phyloP scores from a whole-genome alignment of 2,113 vertebrate species.

The Mixornis gularis region DNA sequence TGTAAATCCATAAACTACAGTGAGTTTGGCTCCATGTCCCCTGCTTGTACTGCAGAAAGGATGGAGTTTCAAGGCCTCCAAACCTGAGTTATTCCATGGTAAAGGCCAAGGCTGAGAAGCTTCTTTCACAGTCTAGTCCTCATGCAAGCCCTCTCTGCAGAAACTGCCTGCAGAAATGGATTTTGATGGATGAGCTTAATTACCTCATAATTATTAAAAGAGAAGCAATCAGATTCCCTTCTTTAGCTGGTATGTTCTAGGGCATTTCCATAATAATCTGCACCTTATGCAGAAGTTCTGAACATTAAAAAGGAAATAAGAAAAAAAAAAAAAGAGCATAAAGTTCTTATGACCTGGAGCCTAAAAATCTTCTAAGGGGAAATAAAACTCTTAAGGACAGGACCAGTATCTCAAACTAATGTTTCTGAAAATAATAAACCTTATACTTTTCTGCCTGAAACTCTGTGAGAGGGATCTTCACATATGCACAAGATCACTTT shows the following conservation, averaged over 20 bases:
- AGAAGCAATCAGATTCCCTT: background rate
- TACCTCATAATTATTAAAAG: background rate
- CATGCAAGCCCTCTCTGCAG: background rate
- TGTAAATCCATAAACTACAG: background rate
- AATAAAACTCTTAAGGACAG: background rate
- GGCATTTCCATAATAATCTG: background rate
- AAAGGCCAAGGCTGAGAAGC: background rate
- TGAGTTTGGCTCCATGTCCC: background rate
- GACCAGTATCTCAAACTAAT: background rate
- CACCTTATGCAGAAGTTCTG: background rate
- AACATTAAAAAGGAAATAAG: background rate
- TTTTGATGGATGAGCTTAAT: background rate
- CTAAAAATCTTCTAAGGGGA: background rate
- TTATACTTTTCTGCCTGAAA: background rate
- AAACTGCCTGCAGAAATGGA: background rate
- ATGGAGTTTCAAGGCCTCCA: background rate
- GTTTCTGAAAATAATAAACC: background rate
- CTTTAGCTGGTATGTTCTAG: background rate
- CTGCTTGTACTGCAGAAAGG: background rate
- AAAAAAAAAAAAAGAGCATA: background rate
- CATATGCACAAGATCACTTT: background rate
- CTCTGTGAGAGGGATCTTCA: background rate
- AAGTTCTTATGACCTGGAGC: background rate
- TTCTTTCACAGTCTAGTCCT: background rate
- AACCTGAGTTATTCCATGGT: background rate